These are phyloP conservation scores for Operophtera brumata DNA, from an alignment of 2,888 invertebrate species.

Conservation along the genomic window DNA sequence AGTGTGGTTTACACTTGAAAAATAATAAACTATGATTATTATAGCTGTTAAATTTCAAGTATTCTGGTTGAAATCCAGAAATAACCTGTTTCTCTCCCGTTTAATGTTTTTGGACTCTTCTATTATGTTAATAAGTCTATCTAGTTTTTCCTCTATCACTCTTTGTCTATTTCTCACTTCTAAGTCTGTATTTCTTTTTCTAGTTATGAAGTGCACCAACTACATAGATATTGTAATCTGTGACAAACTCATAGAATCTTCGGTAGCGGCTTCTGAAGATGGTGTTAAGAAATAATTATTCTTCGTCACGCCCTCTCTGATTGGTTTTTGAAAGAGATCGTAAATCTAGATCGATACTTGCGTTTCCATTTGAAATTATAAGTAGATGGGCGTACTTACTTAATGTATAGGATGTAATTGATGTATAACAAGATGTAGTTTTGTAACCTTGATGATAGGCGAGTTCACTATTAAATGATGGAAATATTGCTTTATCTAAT, in stretches of 20 bases:
- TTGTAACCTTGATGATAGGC: slow-evolving; percentile 8
- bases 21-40: too few relatives aligned
- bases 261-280: slow-evolving; percentile 69
- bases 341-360: slow-evolving; percentile 67
- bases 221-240: slow-evolving; percentile 38
- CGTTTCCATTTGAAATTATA: slow-evolving; percentile 64
- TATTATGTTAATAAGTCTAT: slow-evolving; percentile 70
- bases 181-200: slow-evolving; percentile 54
- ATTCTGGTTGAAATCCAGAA: slow-evolving; percentile 62
- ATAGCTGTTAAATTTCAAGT: too few relatives aligned
- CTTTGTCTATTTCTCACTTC: slow-evolving; percentile 71
- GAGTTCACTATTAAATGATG: slow-evolving; percentile 6
- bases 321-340: slow-evolving; percentile 73
- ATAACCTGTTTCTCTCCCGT: slow-evolving; percentile 65
- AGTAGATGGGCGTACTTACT: slow-evolving; percentile 53
- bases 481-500: slow-evolving; percentile 2
- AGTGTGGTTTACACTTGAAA: too few relatives aligned
- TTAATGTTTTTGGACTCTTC: slow-evolving; percentile 74
- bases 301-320: slow-evolving; percentile 69
- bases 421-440: slow-evolving; percentile 29
- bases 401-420: slow-evolving; percentile 42
- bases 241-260: slow-evolving; percentile 56
- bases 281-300: slow-evolving; percentile 79
- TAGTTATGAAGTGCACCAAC: slow-evolving; percentile 28
- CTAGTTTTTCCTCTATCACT: slow-evolving; percentile 70